These are phyloP conservation scores for Hypomecis punctinalis DNA, from an alignment of 2,888 invertebrate genomes.

Conservation along the genomic window DNA sequence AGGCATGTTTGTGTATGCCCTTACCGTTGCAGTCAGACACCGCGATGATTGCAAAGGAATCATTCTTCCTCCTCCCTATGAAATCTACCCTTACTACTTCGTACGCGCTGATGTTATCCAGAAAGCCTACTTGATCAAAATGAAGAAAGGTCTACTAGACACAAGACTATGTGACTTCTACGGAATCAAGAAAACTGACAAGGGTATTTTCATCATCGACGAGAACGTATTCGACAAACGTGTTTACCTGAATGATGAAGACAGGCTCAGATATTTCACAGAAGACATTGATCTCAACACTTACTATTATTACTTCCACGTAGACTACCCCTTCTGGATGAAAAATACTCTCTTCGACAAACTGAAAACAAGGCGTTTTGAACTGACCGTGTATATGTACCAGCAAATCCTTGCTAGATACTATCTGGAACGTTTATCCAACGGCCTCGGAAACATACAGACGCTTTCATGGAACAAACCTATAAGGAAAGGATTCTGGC, in stretches of 20 bases:
- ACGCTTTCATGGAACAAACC: constrained; percentile 77
- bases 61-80: constrained; percentile 84
- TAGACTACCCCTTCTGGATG: constrained; percentile 87
- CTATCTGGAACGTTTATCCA: constrained; percentile 82
- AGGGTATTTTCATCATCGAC: constrained; percentile 85
- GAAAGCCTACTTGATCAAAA: constrained; percentile 80
- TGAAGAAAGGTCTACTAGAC: constrained; percentile 76
- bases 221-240: constrained; percentile 87
- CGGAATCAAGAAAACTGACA: constrained; percentile 78
- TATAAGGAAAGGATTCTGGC: constrained; percentile 83
- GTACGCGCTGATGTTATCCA: constrained; percentile 88
- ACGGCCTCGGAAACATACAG: constrained; percentile 74
- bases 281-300: constrained; percentile 87
- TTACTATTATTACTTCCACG: constrained; percentile 86
- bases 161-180: constrained; percentile 80
- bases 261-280: constrained; percentile 86
- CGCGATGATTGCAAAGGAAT: constrained; percentile 80
- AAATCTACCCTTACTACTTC: constrained; percentile 87
- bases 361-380: constrained; percentile 73
- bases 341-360: constrained; percentile 72
- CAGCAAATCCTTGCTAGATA: constrained; percentile 88
- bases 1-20: constrained; percentile 84
- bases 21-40: constrained; percentile 81
- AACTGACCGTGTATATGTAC: constrained; percentile 85
- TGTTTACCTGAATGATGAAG: constrained; percentile 81